phyloP scores from a whole-genome alignment of 2,797 vertebrate genomes.

The Pelochelys cantorii region DNA sequence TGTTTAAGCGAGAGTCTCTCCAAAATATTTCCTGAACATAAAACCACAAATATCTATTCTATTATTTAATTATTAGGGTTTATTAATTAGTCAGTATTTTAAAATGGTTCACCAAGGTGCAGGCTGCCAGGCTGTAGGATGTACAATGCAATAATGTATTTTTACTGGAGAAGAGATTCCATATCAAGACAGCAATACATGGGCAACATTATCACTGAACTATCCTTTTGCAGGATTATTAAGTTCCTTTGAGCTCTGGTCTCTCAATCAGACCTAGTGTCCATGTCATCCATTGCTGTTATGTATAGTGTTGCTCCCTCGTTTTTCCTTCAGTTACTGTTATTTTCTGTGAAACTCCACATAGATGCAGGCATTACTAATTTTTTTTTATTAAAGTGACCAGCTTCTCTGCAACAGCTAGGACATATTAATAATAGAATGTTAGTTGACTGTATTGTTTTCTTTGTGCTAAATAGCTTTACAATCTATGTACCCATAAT shows the following conservation, averaged over 20 bases:
- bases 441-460: background rate
- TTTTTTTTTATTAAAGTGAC: background rate
- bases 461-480: background rate
- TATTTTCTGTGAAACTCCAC: background rate
- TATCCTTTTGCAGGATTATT: background rate
- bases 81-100: background rate
- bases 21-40: background rate
- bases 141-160: accelerated
- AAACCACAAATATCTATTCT: background rate
- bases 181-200: background rate
- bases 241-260: background rate
- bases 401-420: background rate
- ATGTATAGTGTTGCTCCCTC: background rate
- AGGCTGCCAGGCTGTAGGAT: background rate
- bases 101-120: accelerated
- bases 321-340: background rate
- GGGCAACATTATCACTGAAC: background rate
- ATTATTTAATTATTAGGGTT: background rate
- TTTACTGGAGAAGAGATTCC: background rate
- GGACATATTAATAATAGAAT: background rate
- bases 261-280: background rate
- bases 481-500: background rate
- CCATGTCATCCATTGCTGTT: background rate
- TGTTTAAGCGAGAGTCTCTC: background rate
- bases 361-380: background rate